Evolutionary conservation across 2,888 invertebrate genomes (phyloP).

Genomic region (Lymantria monacha): DNA sequence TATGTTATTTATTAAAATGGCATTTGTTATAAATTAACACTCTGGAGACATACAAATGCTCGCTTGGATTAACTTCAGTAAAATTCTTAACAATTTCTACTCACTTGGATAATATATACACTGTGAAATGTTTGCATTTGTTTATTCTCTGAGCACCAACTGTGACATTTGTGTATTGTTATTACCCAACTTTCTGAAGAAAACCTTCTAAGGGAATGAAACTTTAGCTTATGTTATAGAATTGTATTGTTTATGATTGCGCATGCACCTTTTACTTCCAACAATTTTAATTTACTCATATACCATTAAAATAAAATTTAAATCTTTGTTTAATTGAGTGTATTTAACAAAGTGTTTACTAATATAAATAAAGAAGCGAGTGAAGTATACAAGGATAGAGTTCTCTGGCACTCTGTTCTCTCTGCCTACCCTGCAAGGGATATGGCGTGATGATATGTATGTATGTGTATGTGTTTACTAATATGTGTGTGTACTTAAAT

Average conservation of each 20-base stretch:
- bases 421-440: no score
- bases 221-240: conserved; percentile 16
- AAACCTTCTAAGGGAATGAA: conserved; percentile 8
- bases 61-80: not conserved
- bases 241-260: not conserved
- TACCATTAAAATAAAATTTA: no score
- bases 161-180: conserved; percentile 18
- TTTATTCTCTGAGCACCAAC: conserved; percentile 7
- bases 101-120: conserved; percentile 15
- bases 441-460: no score
- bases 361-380: no score
- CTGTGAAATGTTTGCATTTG: conserved; percentile 16
- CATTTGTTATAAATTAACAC: no score
- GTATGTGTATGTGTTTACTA: no score
- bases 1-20: no score
- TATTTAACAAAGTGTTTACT: no score
- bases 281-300: not conserved
- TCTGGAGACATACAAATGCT: not conserved
- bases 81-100: not conserved
- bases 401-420: no score
- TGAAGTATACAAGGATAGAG: no score
- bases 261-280: not conserved
- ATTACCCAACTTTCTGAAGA: conserved; percentile 33
- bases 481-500: no score
- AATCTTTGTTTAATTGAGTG: no score